Evolutionary conservation across 2,888 invertebrate genomes (phyloP), one percentile per base, ranked within the genome.

Genomic region (Kryphioiulus occultus): DNA sequence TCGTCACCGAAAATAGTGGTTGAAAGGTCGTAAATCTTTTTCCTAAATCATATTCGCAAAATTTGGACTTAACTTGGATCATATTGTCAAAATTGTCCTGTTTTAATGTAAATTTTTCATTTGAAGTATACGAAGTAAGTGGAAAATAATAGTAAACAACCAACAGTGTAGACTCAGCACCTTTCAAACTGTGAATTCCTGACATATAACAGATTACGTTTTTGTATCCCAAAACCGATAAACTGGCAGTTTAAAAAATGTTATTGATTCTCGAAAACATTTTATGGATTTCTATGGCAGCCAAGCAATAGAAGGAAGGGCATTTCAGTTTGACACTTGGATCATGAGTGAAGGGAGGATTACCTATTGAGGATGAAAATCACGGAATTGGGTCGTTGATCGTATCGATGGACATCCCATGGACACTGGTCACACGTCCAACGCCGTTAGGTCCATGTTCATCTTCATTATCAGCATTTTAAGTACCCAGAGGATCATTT

Each of bases 381-480:
- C 68, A 26, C 22, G 7, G 68, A 68, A 68, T n/a, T 68, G 22
- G 68, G 68, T 26, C 68, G 26, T 68, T 53, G 53, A 53, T 53
- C n/a, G 53, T 53, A n/a, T 53, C 53, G n/a, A n/a, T 53, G 68
- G 26, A 26, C 26, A 68, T 9, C 68, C 26, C n/a, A n/a, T n/a
- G n/a, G n/a, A n/a, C n/a, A n/a, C 1, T 68, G 68, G 68, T 12
- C 68, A 68, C 68, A 68, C 68, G n/a, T 53, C 68, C 9, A 26
- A 12, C 26, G 68, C 12, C 12, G 9, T 68, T 68, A 26, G 10
- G 1, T 68, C 2, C 22, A 7, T 10, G 68, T 26, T 22, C 68
- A 68, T 68, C 68, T 68, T 68, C 68, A 26, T 68, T 68, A 68
- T 68, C 68, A 26, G 68, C 68, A 22, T 68, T 68, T 26, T 68